phyloP scores from a whole-genome alignment of 1,140 invertebrate genomes.

The Pristionchus pacificus region DNA sequence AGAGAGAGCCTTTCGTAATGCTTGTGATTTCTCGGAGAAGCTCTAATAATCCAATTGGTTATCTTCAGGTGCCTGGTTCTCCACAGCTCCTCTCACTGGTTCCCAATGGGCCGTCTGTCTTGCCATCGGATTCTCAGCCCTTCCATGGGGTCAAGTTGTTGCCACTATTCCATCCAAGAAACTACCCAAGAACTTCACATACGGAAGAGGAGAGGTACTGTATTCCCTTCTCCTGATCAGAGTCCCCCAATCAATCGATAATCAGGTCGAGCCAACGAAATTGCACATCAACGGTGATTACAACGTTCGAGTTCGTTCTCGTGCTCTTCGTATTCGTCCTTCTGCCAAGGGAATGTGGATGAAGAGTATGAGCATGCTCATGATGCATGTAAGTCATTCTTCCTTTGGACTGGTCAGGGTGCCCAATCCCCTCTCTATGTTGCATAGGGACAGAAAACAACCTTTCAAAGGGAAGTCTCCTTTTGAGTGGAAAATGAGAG shows the following conservation, averaged over 20 bases:
- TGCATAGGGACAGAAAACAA: too few species aligned
- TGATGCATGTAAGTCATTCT: conserved; percentile 52
- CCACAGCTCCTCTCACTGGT: conserved; percentile 77
- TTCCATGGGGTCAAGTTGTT: conserved; percentile 89
- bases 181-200: conserved; percentile 35
- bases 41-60: too few species aligned
- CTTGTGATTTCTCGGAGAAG: too few species aligned
- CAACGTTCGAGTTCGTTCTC: conserved; percentile 23
- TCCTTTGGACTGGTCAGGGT: conserved; percentile 9
- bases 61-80: conserved; percentile 76
- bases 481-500: too few species aligned
- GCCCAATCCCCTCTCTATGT: not conserved
- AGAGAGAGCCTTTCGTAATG: too few species aligned
- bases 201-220: conserved; percentile 31
- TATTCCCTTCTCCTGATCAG: not conserved
- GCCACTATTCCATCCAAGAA: conserved; percentile 74
- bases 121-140: conserved; percentile 85
- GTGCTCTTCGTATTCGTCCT: conserved; percentile 27
- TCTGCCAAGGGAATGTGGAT: conserved; percentile 44
- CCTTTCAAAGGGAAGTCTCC: too few species aligned
- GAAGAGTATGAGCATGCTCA: conserved; percentile 49
- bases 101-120: conserved; percentile 94
- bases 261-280: conserved; percentile 15
- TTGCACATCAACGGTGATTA: conserved; percentile 33
- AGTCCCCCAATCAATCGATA: conserved; percentile 1